Evolutionary conservation across 2,797 vertebrate species (phyloP).

Genomic region (Lepilemur ruficaudatus): DNA sequence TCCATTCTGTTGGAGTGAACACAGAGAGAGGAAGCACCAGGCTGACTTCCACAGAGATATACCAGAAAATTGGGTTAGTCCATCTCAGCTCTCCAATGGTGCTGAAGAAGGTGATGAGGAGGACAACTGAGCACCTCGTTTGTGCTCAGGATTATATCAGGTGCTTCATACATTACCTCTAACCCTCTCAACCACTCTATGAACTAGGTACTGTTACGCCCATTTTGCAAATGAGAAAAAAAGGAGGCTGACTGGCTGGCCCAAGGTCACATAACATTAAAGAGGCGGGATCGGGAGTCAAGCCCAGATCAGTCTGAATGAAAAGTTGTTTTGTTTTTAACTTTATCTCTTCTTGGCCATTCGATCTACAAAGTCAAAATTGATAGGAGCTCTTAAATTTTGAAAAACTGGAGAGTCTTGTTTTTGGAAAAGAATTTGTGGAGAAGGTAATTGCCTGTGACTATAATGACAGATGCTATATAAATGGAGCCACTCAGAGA

Average conservation of each 20-base stretch:
- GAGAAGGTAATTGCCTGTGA: neutral
- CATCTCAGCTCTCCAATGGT: neutral
- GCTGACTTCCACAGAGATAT: neutral
- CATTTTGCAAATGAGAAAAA: neutral
- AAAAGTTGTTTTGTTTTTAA: neutral
- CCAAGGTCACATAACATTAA: neutral
- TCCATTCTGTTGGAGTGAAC: neutral
- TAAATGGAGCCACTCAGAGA: neutral
- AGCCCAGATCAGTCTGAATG: neutral
- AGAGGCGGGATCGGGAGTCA: neutral
- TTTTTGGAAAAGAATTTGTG: constrained; percentile 14
- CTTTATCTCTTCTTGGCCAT: neutral
- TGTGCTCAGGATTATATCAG: neutral
- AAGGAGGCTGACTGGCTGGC: neutral
- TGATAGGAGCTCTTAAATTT: neutral
- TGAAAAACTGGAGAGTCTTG: neutral
- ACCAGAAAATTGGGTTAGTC: neutral
- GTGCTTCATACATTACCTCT: neutral
- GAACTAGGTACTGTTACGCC: neutral
- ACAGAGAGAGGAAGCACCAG: neutral
- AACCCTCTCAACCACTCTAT: neutral
- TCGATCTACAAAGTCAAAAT: neutral
- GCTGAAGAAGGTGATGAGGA: neutral
- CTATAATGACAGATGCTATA: neutral
- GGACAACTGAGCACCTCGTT: neutral